Evolutionary conservation across 2,113 vertebrate genomes (phyloP).

Genomic region (Campylomormyrus numenius): DNA sequence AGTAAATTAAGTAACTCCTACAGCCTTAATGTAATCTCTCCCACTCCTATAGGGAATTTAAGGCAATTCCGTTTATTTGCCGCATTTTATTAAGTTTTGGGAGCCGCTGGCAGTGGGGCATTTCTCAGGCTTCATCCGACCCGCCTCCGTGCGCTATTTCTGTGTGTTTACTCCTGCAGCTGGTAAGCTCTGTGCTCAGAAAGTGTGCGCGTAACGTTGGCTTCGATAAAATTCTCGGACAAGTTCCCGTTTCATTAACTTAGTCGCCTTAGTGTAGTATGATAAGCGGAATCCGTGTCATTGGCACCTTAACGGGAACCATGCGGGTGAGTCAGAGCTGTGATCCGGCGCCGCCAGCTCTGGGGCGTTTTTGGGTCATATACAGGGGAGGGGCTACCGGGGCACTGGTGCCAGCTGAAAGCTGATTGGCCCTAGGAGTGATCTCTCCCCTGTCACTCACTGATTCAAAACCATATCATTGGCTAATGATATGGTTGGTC

Average conservation of each 20-base stretch:
- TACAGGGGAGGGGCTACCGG: background rate
- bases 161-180: background rate
- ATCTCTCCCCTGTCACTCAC: background rate
- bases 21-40: constrained; percentile 11
- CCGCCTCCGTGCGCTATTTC: background rate
- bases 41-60: constrained; percentile 13
- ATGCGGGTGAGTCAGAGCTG: background rate
- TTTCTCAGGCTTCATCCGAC: background rate
- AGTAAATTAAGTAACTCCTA: constrained; percentile 13
- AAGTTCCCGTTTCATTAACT: background rate
- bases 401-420: background rate
- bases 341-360: background rate
- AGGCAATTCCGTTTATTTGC: constrained; percentile 10
- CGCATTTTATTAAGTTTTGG: constrained; percentile 12
- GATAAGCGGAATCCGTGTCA: background rate
- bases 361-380: background rate
- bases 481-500: background rate
- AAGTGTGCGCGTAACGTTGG: background rate
- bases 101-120: background rate
- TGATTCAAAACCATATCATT: background rate
- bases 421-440: background rate
- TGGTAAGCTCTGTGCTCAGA: background rate
- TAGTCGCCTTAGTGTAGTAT: background rate
- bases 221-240: background rate
- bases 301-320: background rate